Evolutionary conservation across 2,888 invertebrate species (phyloP).

Genomic region (Chironomus riparius): DNA sequence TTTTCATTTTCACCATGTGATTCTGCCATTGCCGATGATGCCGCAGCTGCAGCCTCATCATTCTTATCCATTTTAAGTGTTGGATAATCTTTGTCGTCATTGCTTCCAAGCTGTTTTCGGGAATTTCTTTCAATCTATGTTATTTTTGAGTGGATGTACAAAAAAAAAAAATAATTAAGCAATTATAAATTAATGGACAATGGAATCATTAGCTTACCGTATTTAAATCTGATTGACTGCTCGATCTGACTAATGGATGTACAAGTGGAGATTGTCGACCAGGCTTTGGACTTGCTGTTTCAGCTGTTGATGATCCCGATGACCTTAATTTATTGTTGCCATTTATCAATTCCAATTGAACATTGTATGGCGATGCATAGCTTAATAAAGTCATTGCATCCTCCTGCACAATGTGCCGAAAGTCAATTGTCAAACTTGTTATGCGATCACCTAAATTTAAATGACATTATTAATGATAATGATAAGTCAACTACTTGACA

Average conservation of each 20-base stretch:
- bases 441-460: conserved; percentile 69
- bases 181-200: background rate
- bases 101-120: conserved; percentile 28
- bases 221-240: conserved; percentile 55
- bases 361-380: conserved; percentile 85
- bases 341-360: conserved; percentile 64
- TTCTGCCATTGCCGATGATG: conserved; percentile 7
- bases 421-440: conserved; percentile 74
- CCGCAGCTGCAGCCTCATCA: background rate
- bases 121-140: conserved; percentile 29
- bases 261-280: conserved; percentile 42
- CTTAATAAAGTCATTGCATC: conserved; percentile 84
- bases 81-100: conserved; percentile 29
- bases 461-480: background rate
- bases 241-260: conserved; percentile 73
- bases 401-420: conserved; percentile 80
- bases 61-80: conserved; percentile 30
- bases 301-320: conserved; percentile 14
- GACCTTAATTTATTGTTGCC: conserved; percentile 35
- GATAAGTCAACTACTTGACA: background rate
- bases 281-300: conserved; percentile 25
- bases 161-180: background rate
- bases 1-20: conserved; percentile 29
- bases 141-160: background rate
- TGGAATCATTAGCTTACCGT: conserved; percentile 43